phyloP scores from a whole-genome alignment of 2,888 invertebrate genomes.

The Cryptus viduatorius region DNA sequence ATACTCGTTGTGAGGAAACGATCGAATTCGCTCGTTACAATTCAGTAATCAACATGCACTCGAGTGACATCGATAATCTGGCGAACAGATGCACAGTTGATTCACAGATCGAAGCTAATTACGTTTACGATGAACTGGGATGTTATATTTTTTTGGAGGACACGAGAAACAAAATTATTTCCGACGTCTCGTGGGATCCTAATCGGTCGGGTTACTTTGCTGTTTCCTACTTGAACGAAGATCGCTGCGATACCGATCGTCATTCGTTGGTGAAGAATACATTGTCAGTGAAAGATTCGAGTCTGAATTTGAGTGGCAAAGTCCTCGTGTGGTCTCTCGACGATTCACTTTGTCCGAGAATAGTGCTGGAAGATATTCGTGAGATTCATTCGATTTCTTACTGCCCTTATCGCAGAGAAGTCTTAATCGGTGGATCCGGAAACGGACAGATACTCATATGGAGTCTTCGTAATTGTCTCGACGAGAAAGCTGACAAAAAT shows the following conservation, averaged over 20 bases:
- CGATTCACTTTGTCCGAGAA: conserved; percentile 75
- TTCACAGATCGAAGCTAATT: not conserved
- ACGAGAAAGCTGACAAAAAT: not conserved
- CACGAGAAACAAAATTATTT: conserved; percentile 75
- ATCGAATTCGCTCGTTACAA: conserved; percentile 77
- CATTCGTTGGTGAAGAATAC: conserved; percentile 8
- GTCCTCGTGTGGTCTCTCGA: conserved; percentile 78
- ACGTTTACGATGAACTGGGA: conserved; percentile 74
- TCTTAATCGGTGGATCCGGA: conserved; percentile 81
- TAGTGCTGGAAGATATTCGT: conserved; percentile 77
- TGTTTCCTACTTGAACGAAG: conserved; percentile 73
- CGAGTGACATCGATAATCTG: conserved; percentile 76
- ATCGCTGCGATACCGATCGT: conserved; percentile 13
- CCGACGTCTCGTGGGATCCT: conserved; percentile 80
- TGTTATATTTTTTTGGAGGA: conserved; percentile 77
- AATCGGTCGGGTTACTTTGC: conserved; percentile 72
- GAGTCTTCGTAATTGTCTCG: conserved; percentile 75
- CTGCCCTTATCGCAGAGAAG: conserved; percentile 78
- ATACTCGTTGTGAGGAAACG: conserved; percentile 68
- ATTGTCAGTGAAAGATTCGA: conserved; percentile 1
- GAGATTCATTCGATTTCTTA: conserved; percentile 80
- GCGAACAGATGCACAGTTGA: conserved; percentile 6
- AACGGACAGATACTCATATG: conserved; percentile 83
- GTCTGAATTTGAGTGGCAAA: conserved; percentile 3
- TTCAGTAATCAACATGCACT: conserved; percentile 77